These are phyloP conservation scores for Lacanobia oleracea DNA, from an alignment of 2,888 invertebrate species.

Conservation along the genomic window DNA sequence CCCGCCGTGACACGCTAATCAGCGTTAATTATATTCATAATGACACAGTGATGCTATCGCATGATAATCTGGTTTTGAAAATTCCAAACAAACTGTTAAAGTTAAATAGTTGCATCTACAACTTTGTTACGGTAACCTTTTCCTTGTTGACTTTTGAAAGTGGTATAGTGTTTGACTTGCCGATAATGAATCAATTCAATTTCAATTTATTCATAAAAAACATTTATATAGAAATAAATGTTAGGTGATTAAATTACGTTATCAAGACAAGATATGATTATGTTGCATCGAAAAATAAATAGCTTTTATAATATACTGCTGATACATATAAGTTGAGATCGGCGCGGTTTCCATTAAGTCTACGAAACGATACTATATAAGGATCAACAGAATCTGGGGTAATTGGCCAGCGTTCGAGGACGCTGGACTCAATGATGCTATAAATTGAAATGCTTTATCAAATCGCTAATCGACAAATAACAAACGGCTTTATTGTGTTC, in stretches of 20 bases:
- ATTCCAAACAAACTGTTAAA: conserved; percentile 9
- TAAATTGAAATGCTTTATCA: conserved; percentile 87
- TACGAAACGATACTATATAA: conserved; percentile 66
- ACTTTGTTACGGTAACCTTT: conserved; percentile 12
- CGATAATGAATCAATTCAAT: too few relatives aligned
- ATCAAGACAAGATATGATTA: conserved; percentile 6
- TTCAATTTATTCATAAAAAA: too few relatives aligned
- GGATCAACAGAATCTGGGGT: conserved; percentile 77
- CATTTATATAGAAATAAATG: too few relatives aligned
- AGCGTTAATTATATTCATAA: conserved; percentile 54
- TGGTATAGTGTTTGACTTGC: neutral
- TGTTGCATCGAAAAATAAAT: conserved; percentile 25
- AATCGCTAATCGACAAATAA: conserved; percentile 83
- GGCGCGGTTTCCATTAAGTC: conserved; percentile 49
- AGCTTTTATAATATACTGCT: conserved; percentile 20
- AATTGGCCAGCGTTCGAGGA: conserved; percentile 77
- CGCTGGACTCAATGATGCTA: conserved; percentile 82
- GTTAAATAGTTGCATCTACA: conserved; percentile 12
- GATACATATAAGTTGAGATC: conserved; percentile 26
- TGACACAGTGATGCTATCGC: conserved; percentile 53
- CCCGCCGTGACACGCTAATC: conserved; percentile 69
- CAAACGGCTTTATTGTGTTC: conserved; percentile 80
- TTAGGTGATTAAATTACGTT: conserved; percentile 2
- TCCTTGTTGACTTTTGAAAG: conserved; percentile 1
- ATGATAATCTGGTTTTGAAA: conserved; percentile 35